Percentiles rank a stretch among this genome's conserved stretches.
These are phyloP conservation scores for Microhierax caerulescens DNA, from an alignment of 2,797 vertebrate genomes.

Conservation along the genomic window DNA sequence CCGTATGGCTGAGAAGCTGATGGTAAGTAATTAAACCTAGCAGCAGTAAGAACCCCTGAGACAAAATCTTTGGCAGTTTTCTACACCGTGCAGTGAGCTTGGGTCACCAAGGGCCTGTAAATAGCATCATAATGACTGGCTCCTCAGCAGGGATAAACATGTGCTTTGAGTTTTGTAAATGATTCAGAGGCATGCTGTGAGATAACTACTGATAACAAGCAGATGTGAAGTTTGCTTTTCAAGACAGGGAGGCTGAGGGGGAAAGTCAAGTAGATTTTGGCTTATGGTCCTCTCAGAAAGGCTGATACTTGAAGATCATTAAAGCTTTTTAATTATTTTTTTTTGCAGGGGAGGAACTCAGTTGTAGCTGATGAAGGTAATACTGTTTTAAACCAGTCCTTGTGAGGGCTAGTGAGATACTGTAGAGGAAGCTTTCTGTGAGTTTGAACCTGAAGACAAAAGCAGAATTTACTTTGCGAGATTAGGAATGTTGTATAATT, in stretches of 20 bases:
- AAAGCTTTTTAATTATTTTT: neutral
- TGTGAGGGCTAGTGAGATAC: neutral
- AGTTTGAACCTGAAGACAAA: neutral
- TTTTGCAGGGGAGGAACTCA: neutral
- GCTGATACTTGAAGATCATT: conserved; percentile 1
- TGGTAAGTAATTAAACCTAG: conserved; percentile 52
- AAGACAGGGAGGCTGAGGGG: conserved; percentile 40
- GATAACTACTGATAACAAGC: conserved; percentile 79
- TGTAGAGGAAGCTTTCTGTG: neutral
- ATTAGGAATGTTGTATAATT: conserved; percentile 2
- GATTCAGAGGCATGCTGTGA: conserved; percentile 74
- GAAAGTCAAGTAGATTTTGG: conserved; percentile 40
- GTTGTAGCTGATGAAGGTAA: neutral
- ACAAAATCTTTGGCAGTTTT: conserved; percentile 57
- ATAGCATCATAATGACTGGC: conserved; percentile 72
- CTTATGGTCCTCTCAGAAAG: conserved; percentile 26
- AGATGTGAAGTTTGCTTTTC: conserved; percentile 76
- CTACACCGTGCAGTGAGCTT: conserved; percentile 33
- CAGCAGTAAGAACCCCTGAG: conserved; percentile 34
- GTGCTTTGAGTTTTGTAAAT: conserved; percentile 82
- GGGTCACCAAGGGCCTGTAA: conserved; percentile 74
- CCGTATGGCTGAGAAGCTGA: conserved; percentile 34
- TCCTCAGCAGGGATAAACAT: conserved; percentile 75
- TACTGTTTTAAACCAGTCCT: neutral
- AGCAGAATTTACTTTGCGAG: neutral